These are phyloP conservation scores for Propithecus perrieri DNA, from an alignment of 2,797 vertebrate species.

Conservation along the genomic window DNA sequence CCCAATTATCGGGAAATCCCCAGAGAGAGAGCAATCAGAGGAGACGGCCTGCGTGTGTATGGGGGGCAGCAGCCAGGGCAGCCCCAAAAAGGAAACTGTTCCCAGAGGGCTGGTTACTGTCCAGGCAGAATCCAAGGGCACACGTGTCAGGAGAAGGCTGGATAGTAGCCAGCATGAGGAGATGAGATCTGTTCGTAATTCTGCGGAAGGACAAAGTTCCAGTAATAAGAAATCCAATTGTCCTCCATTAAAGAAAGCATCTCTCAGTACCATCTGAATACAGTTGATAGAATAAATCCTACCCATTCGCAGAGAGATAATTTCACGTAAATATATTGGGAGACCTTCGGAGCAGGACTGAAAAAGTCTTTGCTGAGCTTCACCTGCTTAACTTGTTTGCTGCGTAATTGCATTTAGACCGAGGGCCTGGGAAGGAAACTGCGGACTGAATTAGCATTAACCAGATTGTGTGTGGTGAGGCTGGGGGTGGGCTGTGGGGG, in stretches of 20 bases:
- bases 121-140: slow-evolving; percentile 40
- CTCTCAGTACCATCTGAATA: slow-evolving; percentile 74
- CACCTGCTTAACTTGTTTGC: slow-evolving; percentile 89
- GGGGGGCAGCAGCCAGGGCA: background rate
- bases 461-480: slow-evolving; percentile 83
- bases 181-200: slow-evolving; percentile 76
- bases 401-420: slow-evolving; percentile 88
- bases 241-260: slow-evolving; percentile 75
- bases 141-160: slow-evolving; percentile 51
- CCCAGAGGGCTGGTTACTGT: slow-evolving; percentile 48
- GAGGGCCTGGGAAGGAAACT: slow-evolving; percentile 96
- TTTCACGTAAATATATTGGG: slow-evolving; percentile 84
- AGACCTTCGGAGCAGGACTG: slow-evolving; percentile 77
- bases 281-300: slow-evolving; percentile 79
- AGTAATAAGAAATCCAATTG: slow-evolving; percentile 77
- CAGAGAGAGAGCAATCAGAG: slow-evolving; percentile 42
- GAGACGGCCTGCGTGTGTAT: background rate
- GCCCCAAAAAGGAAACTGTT: slow-evolving; percentile 43
- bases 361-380: slow-evolving; percentile 76
- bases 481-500: slow-evolving; percentile 40
- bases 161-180: slow-evolving; percentile 28
- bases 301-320: slow-evolving; percentile 83
- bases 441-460: slow-evolving; percentile 94
- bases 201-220: slow-evolving; percentile 67
- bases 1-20: slow-evolving; percentile 60